Evolutionary conservation across 2,888 invertebrate genomes (phyloP), one percentile per base, ranked within the genome.

Genomic region (Lasiommata megera): DNA sequence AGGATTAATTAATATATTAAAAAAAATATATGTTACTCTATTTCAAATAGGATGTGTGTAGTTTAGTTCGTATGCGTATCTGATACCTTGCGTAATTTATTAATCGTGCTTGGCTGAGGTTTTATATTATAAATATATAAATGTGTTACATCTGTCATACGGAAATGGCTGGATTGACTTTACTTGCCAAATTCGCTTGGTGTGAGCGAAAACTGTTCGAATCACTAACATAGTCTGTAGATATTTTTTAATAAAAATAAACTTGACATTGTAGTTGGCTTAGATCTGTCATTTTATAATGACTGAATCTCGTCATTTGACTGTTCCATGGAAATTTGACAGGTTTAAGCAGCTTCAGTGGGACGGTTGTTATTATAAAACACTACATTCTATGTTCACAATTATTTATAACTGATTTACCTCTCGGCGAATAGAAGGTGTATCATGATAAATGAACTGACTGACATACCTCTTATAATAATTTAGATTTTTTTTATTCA

Each of bases 111-210:
- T 88, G 72, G 82, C 84, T 81, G 76, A 73, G 58, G 60, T 66
- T 67, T 61, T 61, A 54, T 54, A 56, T 56, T 52, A 57, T 38
- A 69, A 69, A 58, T 60, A 60, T 59, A 53, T 62, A 55, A 48
- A 57, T 46, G 17, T 57, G 54, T 60, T 38, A 59, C 50, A 61
- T 61, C 62, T 54, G 55, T 58, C 60, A 23, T 54, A 57, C 41
- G 54, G 43, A 54, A 54, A 65, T 66, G 69, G 70, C 72, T 72
- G 67, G 71, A 65, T 67, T 59, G 51, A 60, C 59, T 63, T 68
- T 69, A 82, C 82, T 85, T 83, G 86, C 86, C 85, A 84, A 87
- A 83, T 74, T 69, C 48, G 63, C 68, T 74, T 77, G 82, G 83
- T 86, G 86, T 82, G 87, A 79, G 80, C 79, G 82, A 76, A 70